phyloP scores from a whole-genome alignment of 23 tunicate genomes.

The Botrylloides violaceus region DNA sequence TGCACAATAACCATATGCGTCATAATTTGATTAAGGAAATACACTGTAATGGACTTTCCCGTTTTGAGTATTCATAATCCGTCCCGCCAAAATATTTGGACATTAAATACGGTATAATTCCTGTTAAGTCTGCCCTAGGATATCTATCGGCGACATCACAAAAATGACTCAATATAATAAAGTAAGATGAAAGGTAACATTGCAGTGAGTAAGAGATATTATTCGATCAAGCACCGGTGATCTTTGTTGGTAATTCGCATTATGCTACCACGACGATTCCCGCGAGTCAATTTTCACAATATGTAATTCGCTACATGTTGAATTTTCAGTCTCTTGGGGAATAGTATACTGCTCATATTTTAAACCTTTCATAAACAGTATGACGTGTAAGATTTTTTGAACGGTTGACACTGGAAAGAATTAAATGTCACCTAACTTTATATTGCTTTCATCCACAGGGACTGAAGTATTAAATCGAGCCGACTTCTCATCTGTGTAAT shows the following conservation, averaged over 20 bases:
- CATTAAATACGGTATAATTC: background rate
- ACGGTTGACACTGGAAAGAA: too few species aligned
- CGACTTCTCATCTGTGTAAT: too few species aligned
- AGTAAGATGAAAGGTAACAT: background rate
- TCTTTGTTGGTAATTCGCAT: background rate
- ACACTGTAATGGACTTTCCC: conserved; percentile 1
- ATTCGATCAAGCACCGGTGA: background rate
- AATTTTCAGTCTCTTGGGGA: too few species aligned
- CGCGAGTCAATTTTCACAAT: background rate
- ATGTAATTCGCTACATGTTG: too few species aligned
- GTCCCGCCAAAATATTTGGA: conserved; percentile 1
- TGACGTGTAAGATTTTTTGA: too few species aligned
- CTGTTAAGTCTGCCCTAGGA: background rate
- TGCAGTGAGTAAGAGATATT: background rate
- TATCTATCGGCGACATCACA: background rate
- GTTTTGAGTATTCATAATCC: background rate
- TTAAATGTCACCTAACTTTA: too few species aligned
- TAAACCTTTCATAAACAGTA: too few species aligned
- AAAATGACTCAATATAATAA: background rate
- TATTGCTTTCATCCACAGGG: too few species aligned
- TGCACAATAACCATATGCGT: too few species aligned
- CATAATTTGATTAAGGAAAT: too few species aligned
- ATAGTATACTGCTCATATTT: too few species aligned
- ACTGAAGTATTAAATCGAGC: too few species aligned
- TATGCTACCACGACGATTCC: background rate